phyloP scores from a whole-genome alignment of 2,888 invertebrate genomes.

The Glaucopsyche alexis region DNA sequence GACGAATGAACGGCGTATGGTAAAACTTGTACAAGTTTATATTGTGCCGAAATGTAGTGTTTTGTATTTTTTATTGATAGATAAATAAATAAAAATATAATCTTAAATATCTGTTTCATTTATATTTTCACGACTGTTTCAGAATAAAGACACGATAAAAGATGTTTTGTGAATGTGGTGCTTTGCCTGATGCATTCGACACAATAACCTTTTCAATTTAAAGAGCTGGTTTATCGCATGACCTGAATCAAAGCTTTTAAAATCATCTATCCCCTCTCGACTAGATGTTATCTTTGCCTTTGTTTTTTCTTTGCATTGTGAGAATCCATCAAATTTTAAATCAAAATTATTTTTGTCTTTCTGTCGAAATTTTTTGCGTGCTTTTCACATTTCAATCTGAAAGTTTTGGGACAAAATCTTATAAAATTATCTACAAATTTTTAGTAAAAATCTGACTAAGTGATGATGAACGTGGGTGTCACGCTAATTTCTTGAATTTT shows the following conservation, averaged over 20 bases:
- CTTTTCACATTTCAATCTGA: neutral
- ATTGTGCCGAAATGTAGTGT: too few species aligned
- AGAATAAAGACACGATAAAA: neutral
- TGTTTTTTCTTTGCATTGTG: neutral
- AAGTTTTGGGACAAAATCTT: too few species aligned
- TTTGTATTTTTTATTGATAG: too few species aligned
- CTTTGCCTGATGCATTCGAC: neutral
- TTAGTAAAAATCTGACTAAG: too few species aligned
- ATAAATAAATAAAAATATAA: too few species aligned
- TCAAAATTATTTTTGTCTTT: neutral
- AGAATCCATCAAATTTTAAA: neutral
- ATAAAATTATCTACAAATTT: too few species aligned
- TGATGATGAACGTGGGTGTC: too few species aligned
- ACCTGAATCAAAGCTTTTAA: conserved; percentile 8
- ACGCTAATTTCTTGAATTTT: too few species aligned
- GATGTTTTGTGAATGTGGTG: neutral
- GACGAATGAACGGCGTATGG: too few species aligned
- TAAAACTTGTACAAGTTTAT: too few species aligned
- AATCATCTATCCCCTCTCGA: neutral
- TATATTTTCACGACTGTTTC: neutral
- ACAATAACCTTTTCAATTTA: conserved; percentile 16
- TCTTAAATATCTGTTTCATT: neutral
- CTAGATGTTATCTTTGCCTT: neutral
- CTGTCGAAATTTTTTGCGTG: neutral
- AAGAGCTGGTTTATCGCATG: neutral